Percentiles rank a stretch among this genome's conserved stretches.
Evolutionary conservation across 1,140 invertebrate genomes (phyloP).

Genomic region (Venturia canescens): DNA sequence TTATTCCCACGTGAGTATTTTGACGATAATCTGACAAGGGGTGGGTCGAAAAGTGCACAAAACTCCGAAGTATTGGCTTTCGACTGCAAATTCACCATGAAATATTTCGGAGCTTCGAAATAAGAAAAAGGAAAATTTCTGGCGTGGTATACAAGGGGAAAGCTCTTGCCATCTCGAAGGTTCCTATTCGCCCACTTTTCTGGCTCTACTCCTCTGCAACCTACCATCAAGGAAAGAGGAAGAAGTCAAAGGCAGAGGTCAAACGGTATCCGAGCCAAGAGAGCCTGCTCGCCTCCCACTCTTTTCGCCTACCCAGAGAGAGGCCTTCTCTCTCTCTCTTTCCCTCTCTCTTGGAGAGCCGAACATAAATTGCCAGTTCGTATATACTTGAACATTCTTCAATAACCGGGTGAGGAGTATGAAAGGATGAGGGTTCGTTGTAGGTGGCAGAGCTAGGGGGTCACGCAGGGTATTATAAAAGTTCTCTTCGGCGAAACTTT

Average conservation of each 20-base stretch:
- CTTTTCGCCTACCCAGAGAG: neutral
- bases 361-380: slow-evolving; percentile 72
- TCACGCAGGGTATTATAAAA: slow-evolving; percentile 72
- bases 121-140: neutral
- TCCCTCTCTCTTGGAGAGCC: slow-evolving; percentile 2
- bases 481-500: slow-evolving; percentile 72
- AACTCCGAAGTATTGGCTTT: neutral
- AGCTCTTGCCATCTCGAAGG: neutral
- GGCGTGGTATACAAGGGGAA: neutral
- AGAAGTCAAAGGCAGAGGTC: slow-evolving; percentile 25
- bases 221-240: slow-evolving; percentile 2
- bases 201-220: neutral
- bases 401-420: slow-evolving; percentile 27
- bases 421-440: slow-evolving; percentile 19
- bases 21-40: neutral
- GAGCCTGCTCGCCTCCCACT: neutral
- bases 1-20: no score
- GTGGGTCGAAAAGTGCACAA: no score
- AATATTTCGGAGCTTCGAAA: neutral
- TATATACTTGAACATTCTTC: slow-evolving; percentile 73
- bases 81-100: neutral
- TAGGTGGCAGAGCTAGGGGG: slow-evolving; percentile 19
- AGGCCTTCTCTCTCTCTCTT: neutral
- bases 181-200: neutral
- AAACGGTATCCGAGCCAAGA: slow-evolving; percentile 22